phyloP scores from a whole-genome alignment of 2,888 invertebrate species.

The Prostheceraeus crozeri region DNA sequence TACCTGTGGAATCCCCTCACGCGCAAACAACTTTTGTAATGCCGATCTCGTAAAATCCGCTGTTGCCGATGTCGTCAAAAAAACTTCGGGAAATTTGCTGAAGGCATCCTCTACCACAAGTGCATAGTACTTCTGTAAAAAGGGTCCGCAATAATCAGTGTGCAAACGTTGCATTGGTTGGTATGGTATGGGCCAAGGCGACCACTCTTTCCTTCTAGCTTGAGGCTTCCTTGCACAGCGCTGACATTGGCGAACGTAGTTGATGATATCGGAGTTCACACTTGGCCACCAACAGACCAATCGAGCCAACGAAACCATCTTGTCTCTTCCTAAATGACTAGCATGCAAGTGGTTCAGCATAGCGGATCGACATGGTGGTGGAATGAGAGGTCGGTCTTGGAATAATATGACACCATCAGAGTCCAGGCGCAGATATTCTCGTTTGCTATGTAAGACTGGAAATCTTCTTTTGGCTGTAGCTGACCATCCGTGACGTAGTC shows the following conservation, averaged over 20 bases:
- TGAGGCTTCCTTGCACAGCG: not conserved
- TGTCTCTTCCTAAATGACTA: slow-evolving; percentile 6
- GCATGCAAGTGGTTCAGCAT: slow-evolving; percentile 16
- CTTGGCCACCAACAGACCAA: slow-evolving; percentile 12
- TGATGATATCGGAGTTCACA: slow-evolving; percentile 5
- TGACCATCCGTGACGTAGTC: slow-evolving; percentile 22
- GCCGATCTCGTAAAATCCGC: not conserved
- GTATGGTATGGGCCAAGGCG: slow-evolving; percentile 4
- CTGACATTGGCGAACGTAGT: not conserved
- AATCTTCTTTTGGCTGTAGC: slow-evolving; percentile 24
- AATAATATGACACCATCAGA: too few relatives aligned
- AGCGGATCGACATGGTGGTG: too few relatives aligned
- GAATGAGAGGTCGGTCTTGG: too few relatives aligned
- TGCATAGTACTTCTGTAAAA: not conserved
- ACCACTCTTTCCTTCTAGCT: not conserved
- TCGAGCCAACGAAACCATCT: slow-evolving; percentile 6
- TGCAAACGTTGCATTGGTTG: not conserved
- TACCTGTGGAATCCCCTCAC: not conserved
- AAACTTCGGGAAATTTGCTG: slow-evolving; percentile 1
- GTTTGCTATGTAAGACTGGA: too few relatives aligned
- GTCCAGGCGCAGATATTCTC: too few relatives aligned
- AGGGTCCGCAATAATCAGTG: slow-evolving; percentile 22
- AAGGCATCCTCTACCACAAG: not conserved
- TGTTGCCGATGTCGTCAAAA: not conserved
- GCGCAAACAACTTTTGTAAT: not conserved